phyloP scores from a whole-genome alignment of 2,113 vertebrate species.

The Limanda limanda region DNA sequence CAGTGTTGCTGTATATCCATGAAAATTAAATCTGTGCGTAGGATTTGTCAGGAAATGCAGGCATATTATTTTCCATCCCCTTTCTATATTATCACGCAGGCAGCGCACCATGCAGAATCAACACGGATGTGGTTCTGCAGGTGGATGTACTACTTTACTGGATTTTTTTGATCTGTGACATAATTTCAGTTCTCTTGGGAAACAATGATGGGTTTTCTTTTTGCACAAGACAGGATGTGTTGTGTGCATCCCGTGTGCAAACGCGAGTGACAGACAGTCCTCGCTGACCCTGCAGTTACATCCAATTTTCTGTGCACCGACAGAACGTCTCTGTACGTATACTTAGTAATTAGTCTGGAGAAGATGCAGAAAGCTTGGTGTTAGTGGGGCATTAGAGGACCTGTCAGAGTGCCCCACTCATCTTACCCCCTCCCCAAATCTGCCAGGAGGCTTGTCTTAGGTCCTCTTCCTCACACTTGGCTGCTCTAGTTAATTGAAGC shows the following conservation, averaged over 20 bases:
- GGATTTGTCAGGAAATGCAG: slow-evolving; percentile 40
- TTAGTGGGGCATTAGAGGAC: slow-evolving; percentile 53
- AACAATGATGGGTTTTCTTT: slow-evolving; percentile 24
- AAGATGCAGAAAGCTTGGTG: slow-evolving; percentile 55
- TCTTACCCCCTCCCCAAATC: slow-evolving; percentile 25
- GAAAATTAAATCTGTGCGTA: slow-evolving; percentile 51
- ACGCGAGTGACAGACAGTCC: neutral
- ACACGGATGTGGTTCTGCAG: too few relatives aligned
- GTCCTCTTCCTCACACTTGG: slow-evolving; percentile 65
- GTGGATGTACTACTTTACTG: too few relatives aligned
- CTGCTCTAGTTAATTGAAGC: slow-evolving; percentile 77
- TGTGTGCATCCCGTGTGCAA: neutral
- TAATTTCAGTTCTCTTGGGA: slow-evolving; percentile 8
- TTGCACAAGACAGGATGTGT: neutral
- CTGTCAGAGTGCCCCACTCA: slow-evolving; percentile 53
- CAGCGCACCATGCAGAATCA: neutral
- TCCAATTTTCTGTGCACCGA: slow-evolving; percentile 67
- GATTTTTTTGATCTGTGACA: neutral
- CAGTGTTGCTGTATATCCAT: slow-evolving; percentile 17
- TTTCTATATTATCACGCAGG: slow-evolving; percentile 22
- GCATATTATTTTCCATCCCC: slow-evolving; percentile 39
- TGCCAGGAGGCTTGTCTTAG: slow-evolving; percentile 57
- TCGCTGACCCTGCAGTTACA: slow-evolving; percentile 56
- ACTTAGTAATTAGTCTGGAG: slow-evolving; percentile 69
- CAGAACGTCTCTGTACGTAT: slow-evolving; percentile 62